Conservation (phyloP, 2,113 vertebrate genomes). For the Caretta caretta region DNA sequence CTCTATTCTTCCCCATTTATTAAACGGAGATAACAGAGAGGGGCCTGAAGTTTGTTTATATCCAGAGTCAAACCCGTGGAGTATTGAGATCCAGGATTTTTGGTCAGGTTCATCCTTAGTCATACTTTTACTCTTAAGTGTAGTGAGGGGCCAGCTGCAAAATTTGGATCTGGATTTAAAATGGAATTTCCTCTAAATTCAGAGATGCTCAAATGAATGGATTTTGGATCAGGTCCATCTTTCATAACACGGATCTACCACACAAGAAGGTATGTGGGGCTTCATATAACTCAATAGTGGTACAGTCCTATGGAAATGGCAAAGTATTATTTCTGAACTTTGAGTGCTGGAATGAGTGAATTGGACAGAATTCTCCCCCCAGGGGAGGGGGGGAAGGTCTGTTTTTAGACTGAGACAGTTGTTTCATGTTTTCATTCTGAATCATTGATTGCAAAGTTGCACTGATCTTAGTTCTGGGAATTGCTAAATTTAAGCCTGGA, state of each 20-base stretch:
- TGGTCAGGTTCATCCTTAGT: too few species aligned
- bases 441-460: constrained; percentile 38
- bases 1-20: neutral
- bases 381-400: too few species aligned
- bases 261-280: neutral
- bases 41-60: neutral
- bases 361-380: neutral
- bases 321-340: neutral
- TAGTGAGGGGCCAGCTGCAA: neutral
- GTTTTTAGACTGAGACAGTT: constrained; percentile 61
- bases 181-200: constrained; percentile 13
- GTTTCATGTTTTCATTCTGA: constrained; percentile 53
- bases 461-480: constrained; percentile 35
- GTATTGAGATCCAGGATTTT: too few species aligned
- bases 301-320: neutral
- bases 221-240: neutral
- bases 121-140: constrained; percentile 1
- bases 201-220: neutral
- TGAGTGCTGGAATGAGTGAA: neutral
- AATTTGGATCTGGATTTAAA: constrained; percentile 12
- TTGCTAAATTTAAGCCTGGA: constrained; percentile 55
- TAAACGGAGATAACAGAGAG: neutral
- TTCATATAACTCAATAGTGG: neutral
- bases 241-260: neutral
- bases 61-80: neutral